These are phyloP conservation scores for Cacoxenus indagator DNA, from an alignment of 2,888 invertebrate genomes.

Conservation along the genomic window DNA sequence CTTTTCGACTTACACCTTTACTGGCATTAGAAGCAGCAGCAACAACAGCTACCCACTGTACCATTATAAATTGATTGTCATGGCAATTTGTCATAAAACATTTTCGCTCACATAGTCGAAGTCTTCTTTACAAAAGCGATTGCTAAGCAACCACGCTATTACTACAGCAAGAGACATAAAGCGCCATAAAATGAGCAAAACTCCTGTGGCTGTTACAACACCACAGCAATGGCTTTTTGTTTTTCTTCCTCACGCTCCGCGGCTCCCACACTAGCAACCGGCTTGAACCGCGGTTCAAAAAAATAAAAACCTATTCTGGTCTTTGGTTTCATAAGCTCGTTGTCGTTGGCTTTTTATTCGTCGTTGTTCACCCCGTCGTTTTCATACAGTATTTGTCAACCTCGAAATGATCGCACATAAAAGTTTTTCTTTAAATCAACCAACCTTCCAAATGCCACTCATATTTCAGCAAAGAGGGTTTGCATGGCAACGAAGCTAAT, in stretches of 20 bases:
- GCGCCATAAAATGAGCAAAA: not conserved
- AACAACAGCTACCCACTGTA: not conserved
- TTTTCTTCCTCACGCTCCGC: too few relatives aligned
- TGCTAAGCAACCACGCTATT: not conserved
- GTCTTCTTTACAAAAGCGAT: not conserved
- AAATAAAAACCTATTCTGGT: too few relatives aligned
- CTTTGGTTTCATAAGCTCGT: too few relatives aligned
- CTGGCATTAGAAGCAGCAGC: conserved; percentile 24
- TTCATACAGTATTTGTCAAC: too few relatives aligned
- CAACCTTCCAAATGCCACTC: not conserved
- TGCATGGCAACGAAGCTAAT: conserved; percentile 45
- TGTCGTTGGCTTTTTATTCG: too few relatives aligned
- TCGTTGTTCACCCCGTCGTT: too few relatives aligned
- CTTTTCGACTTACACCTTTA: conserved; percentile 14
- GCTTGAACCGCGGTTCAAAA: too few relatives aligned
- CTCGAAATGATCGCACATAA: too few relatives aligned
- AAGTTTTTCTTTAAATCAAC: not conserved
- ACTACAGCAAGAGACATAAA: not conserved
- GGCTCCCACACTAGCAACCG: too few relatives aligned
- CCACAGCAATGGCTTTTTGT: too few relatives aligned
- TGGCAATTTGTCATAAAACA: not conserved
- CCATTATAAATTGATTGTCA: not conserved
- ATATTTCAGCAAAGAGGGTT: conserved; percentile 2
- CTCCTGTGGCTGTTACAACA: not conserved
- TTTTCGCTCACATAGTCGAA: conserved; percentile 1